Percentiles rank a stretch among this genome's conserved stretches.
Conservation (phyloP, 2,797 vertebrate species). For the Lepilemur septentrionalis region DNA sequence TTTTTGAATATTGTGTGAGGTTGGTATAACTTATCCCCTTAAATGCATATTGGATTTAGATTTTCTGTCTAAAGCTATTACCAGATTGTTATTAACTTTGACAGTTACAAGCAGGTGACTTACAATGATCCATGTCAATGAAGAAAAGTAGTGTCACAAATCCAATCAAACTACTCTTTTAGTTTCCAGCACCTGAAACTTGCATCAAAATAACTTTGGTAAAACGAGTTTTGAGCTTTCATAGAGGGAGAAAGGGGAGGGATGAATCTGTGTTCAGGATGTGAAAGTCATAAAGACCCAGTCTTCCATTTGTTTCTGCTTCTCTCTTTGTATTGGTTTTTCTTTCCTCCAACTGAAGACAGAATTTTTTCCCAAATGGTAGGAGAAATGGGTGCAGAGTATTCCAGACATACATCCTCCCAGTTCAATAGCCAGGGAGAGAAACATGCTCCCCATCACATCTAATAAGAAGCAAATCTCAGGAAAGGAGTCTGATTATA, state of each 20-base stretch:
- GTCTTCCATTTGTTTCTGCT: background rate
- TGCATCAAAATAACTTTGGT: background rate
- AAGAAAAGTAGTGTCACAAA: background rate
- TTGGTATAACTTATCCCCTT: background rate
- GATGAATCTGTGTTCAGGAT: background rate
- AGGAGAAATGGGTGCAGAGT: background rate
- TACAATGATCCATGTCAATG: background rate
- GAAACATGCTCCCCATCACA: background rate
- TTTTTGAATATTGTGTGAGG: background rate
- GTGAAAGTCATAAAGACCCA: background rate
- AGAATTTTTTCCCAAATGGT: background rate
- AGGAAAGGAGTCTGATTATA: background rate
- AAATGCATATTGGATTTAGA: constrained; percentile 34
- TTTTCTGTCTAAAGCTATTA: constrained; percentile 42
- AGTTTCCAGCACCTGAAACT: constrained; percentile 4
- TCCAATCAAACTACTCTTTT: background rate
- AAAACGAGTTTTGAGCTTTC: background rate
- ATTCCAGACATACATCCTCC: background rate
- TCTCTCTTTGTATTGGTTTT: background rate
- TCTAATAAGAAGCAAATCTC: background rate
- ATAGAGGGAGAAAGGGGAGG: background rate
- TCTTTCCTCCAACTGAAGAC: background rate
- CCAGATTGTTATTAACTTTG: background rate
- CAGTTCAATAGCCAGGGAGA: background rate
- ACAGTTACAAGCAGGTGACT: background rate